Conservation (phyloP, 2,797 vertebrate genomes). For the Chanos chanos region DNA sequence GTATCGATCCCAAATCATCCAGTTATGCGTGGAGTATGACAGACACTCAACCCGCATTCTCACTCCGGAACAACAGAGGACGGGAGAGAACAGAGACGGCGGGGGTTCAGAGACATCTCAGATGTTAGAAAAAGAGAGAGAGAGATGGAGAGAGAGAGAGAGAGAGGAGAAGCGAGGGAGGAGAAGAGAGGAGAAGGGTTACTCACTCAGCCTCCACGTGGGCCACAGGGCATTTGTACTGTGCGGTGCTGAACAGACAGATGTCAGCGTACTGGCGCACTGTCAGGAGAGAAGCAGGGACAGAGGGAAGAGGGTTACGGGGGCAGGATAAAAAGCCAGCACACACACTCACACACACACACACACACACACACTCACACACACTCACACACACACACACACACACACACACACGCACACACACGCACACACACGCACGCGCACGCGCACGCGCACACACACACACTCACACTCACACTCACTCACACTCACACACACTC, state of each 20-base stretch:
- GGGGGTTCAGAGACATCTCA: not conserved
- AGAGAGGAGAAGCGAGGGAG: not conserved
- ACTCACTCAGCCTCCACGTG: conserved; percentile 82
- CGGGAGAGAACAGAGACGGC: not conserved
- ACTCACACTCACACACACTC: not conserved
- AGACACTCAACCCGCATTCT: too few relatives aligned
- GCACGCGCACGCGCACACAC: not conserved
- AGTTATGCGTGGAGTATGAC: too few relatives aligned
- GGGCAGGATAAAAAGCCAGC: not conserved
- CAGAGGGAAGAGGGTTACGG: conserved; percentile 26
- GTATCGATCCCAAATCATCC: too few relatives aligned
- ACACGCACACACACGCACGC: not conserved
- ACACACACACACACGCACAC: not conserved
- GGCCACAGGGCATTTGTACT: conserved; percentile 84
- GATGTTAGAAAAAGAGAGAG: not conserved
- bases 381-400: not conserved
- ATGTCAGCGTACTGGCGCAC: conserved; percentile 86
- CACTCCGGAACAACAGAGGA: not conserved
- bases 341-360: not conserved
- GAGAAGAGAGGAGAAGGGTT: conserved; percentile 13
- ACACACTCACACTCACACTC: not conserved
- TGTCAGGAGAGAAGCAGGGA: conserved; percentile 52
- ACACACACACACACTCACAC: conserved; percentile 5
- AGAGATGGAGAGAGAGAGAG: not conserved
- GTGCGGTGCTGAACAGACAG: conserved; percentile 84